Conservation (phyloP, 2,113 vertebrate genomes). For the Sylvia atricapilla region DNA sequence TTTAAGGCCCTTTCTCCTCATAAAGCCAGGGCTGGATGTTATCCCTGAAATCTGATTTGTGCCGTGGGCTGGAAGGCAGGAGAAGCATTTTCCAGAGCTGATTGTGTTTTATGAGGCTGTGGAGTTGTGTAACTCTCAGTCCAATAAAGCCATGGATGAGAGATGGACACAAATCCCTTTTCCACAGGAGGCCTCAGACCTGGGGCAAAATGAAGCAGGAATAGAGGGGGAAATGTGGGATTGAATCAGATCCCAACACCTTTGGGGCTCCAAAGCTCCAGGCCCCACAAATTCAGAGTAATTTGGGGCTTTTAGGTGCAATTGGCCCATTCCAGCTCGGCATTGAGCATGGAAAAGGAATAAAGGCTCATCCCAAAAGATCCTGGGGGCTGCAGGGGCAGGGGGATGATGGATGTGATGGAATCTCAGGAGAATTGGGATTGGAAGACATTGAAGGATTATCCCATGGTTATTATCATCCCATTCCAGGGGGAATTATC, state of each 20-base stretch:
- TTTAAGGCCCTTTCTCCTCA: background rate
- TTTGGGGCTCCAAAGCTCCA: background rate
- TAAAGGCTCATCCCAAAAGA: background rate
- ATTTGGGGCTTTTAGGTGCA: background rate
- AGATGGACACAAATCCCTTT: background rate
- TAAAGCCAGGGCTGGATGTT: background rate
- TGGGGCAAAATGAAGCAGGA: background rate
- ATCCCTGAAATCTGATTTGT: conserved; percentile 37
- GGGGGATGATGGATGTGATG: accelerated
- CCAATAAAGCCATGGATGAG: background rate
- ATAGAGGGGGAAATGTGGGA: background rate
- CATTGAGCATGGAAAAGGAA: accelerated
- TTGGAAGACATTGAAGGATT: accelerated
- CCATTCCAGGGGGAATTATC: too few relatives aligned
- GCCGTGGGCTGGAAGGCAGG: background rate
- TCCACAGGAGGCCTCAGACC: accelerated
- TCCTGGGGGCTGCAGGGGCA: background rate
- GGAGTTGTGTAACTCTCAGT: background rate
- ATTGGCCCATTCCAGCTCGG: accelerated
- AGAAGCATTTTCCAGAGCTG: background rate
- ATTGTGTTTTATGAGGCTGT: conserved; percentile 10
- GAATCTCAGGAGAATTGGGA: accelerated
- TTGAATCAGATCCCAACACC: accelerated
- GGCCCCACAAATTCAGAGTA: accelerated
- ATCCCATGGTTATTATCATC: background rate